Percentiles rank a stretch among this genome's conserved stretches.
phyloP scores from a whole-genome alignment of 23 tunicate species.

The Phallusia fumigata region DNA sequence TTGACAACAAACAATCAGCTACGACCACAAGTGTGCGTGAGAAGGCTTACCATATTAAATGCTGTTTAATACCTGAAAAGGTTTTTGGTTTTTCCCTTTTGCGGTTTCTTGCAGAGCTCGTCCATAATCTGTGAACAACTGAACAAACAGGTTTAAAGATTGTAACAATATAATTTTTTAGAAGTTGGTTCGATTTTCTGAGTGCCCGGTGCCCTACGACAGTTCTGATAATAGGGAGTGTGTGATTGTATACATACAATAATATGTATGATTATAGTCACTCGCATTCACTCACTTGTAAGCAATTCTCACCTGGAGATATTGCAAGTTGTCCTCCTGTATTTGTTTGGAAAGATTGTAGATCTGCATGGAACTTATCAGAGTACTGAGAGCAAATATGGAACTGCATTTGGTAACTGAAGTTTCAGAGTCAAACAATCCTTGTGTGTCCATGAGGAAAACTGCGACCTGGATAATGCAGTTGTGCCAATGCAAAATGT shows the following conservation, averaged over 20 bases:
- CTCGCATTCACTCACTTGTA: too few species aligned
- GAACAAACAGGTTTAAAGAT: too few species aligned
- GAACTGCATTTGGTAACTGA: constrained; percentile 15
- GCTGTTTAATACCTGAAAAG: not conserved
- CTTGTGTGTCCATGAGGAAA: constrained; percentile 81
- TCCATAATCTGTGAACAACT: constrained; percentile 7
- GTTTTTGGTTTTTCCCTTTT: not conserved
- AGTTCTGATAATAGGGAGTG: too few species aligned
- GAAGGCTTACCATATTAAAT: too few species aligned
- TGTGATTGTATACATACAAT: too few species aligned
- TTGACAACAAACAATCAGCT: too few species aligned
- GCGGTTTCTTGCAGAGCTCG: not conserved
- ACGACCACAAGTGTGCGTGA: too few species aligned
- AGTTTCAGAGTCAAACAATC: constrained; percentile 45
- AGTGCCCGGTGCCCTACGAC: too few species aligned
- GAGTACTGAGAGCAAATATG: constrained; percentile 49
- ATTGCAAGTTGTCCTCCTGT: constrained; percentile 51
- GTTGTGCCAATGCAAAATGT: not conserved
- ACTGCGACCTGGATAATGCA: constrained; percentile 39
- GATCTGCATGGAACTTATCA: constrained; percentile 59
- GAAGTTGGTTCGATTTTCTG: too few species aligned
- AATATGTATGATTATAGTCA: too few species aligned
- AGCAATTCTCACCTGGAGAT: constrained; percentile 25
- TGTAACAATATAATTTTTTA: too few species aligned
- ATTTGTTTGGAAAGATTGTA: constrained; percentile 53